These are phyloP conservation scores for Nettapus auritus DNA, from an alignment of 2,113 vertebrate species.

Conservation along the genomic window DNA sequence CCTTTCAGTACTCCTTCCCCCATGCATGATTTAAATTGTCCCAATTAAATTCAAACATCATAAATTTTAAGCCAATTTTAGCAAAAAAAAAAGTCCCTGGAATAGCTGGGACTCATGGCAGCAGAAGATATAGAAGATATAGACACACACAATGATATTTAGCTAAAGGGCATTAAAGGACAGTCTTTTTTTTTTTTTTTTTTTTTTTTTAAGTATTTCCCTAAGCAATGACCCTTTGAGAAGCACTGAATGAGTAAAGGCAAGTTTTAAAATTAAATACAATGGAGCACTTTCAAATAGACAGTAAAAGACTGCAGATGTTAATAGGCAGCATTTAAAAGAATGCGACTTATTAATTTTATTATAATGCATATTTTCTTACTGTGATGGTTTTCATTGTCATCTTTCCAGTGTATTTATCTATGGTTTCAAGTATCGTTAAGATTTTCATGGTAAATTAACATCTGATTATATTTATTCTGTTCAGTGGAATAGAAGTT, in stretches of 20 bases:
- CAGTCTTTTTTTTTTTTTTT: background rate
- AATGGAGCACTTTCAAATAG: background rate
- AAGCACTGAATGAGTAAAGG: background rate
- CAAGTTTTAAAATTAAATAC: background rate
- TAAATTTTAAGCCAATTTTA: background rate
- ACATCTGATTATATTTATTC: conserved; percentile 40
- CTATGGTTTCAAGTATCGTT: conserved; percentile 60
- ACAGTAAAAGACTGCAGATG: background rate
- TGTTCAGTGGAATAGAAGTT: background rate
- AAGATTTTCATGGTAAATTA: conserved; percentile 64
- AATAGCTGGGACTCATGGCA: background rate
- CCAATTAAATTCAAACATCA: conserved; percentile 14
- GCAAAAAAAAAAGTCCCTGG: background rate
- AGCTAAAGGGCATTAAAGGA: conserved; percentile 5
- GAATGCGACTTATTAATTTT: background rate
- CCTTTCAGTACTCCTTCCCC: background rate
- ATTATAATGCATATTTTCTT: background rate
- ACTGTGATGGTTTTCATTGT: conserved; percentile 14
- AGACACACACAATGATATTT: conserved; percentile 3
- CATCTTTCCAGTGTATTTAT: conserved; percentile 45
- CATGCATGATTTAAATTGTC: background rate
- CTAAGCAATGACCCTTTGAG: background rate
- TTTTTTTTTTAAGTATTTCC: background rate
- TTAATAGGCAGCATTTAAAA: conserved; percentile 23
- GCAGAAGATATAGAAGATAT: background rate